Evolutionary conservation across 2,888 invertebrate genomes (phyloP), one percentile per base, ranked within the genome.

Genomic region (Tineola bisselliella): DNA sequence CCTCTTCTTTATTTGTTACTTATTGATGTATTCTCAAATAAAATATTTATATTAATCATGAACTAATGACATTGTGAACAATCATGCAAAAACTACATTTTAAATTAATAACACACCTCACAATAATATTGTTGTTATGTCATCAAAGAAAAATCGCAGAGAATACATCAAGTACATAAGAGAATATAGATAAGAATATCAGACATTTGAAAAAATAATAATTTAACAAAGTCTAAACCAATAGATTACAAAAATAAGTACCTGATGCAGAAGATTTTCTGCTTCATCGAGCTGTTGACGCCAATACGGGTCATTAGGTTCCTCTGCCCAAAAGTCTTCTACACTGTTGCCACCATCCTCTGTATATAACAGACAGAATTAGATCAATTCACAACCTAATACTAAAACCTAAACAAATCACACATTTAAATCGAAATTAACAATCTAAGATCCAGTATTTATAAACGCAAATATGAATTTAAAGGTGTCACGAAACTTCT

Each of bases 291-390:
- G 78, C 64, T 87, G 79, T 59, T 76, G 71, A 44, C 81, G 79
- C 84, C 88, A 89, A 72, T 89, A 90, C 13, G 89, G 79, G 59
- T 84, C 81, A 65, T 81, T 88, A 33, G 90, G 90, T 65, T 90
- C 87, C 66, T 89, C 89, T 12, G 87, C 84, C 83, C 88, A 88
- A 54, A 75, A 54, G 56, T 61, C 76, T 38, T 81, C 79, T 69
- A 82, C 63, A 66, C 76, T 86, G 69, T 86, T 81, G 18, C 84
- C 86, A 62, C 84, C 84, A 57, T 81, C 84, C 67, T 86, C 86
- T 86, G 73, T 17, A 74, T 25, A 54, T 18, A 8, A 52, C 18
- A 18, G 12, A 54, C 25, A 25, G 25, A 25, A 25, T 4, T 25
- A 4, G 6, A 25, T 25, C 2, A 25, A 6, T 4, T 25, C 25